Evolutionary conservation across 1,140 invertebrate species (phyloP).

Genomic region (Trinorchestia longiramus): DNA sequence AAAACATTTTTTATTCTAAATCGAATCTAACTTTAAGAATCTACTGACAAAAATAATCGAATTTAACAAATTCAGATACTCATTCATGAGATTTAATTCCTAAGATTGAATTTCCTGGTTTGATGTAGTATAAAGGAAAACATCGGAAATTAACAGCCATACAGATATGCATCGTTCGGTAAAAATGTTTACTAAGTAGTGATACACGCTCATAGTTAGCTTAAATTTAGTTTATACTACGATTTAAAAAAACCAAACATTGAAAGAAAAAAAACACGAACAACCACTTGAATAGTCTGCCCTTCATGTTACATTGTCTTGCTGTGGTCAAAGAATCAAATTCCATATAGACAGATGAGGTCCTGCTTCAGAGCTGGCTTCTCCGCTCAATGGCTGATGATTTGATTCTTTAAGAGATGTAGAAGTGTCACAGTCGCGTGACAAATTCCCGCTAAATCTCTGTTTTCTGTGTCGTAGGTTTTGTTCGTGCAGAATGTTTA

Average conservation of each 20-base stretch:
- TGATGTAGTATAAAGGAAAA: background rate
- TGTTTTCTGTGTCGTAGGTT: background rate
- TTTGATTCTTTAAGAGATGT: constrained; percentile 50
- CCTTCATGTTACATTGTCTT: background rate
- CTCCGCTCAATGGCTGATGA: background rate
- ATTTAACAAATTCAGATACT: background rate
- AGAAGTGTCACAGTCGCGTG: constrained; percentile 41
- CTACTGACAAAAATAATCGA: background rate
- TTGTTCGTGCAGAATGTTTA: constrained; percentile 43
- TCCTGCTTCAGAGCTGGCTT: background rate
- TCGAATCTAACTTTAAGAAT: background rate
- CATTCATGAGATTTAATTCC: background rate
- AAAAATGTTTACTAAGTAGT: background rate
- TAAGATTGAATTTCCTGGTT: background rate
- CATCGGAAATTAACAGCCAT: background rate
- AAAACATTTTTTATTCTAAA: background rate
- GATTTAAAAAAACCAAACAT: background rate
- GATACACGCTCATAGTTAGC: background rate
- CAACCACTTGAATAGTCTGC: background rate
- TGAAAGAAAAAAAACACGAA: background rate
- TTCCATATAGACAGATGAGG: background rate
- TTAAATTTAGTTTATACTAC: background rate
- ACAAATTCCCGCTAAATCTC: constrained; percentile 44
- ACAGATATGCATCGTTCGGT: background rate
- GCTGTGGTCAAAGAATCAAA: background rate